A percentile compares a stretch with the other conserved stretches of the same genome.
phyloP scores from a whole-genome alignment of 2,113 vertebrate species.

The Stegostoma tigrinum region DNA sequence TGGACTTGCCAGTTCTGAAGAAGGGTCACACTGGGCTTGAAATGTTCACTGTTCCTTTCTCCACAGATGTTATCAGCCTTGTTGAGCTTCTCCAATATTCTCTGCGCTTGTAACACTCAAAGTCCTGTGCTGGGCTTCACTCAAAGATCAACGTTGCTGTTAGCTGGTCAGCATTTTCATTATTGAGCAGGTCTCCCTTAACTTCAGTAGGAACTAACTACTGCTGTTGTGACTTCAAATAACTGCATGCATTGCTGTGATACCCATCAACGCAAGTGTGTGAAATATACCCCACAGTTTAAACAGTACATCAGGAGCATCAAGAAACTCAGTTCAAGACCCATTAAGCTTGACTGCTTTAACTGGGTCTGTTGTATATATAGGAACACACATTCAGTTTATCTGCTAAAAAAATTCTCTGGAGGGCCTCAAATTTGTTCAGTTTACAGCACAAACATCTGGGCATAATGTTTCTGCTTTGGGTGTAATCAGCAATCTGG shows the following conservation, averaged over 20 bases:
- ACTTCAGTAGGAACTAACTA: not conserved
- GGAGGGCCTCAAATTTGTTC: not conserved
- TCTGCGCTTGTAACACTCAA: no score
- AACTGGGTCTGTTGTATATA: not conserved
- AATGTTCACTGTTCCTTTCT: no score
- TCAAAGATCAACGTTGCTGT: not conserved
- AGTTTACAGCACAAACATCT: not conserved
- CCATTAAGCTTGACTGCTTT: not conserved
- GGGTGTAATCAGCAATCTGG: not conserved
- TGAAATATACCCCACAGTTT: not conserved
- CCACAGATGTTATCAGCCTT: no score
- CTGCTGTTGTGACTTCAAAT: not conserved
- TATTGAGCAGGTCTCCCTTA: not conserved
- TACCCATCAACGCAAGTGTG: not conserved
- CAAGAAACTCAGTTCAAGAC: not conserved
- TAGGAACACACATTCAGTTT: not conserved
- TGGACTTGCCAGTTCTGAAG: no score
- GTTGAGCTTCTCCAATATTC: no score
- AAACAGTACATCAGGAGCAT: not conserved
- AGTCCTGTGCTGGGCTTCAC: not conserved
- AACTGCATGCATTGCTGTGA: not conserved
- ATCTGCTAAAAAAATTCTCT: not conserved
- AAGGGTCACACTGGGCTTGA: no score
- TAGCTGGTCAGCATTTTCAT: not conserved
- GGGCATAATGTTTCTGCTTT: not conserved